Evolutionary conservation across 2,797 vertebrate species (phyloP), one percentile per base, ranked within the genome.

Genomic region (Scleropages formosus): DNA sequence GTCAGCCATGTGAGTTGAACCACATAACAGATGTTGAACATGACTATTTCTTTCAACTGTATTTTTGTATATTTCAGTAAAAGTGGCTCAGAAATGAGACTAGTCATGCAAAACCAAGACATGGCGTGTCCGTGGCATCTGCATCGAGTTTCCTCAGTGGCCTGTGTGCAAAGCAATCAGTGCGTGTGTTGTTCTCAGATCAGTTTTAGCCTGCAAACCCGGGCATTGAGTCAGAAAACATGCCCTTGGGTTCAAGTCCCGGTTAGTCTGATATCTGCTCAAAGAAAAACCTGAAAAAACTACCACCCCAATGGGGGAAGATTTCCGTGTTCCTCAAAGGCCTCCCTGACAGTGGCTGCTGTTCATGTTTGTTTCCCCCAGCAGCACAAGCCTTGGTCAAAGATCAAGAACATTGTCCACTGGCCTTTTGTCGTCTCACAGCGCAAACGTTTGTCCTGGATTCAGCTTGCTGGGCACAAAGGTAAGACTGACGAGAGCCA

Each of bases 391-490:
- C 83, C 96, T 75, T 98, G 96, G 96, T 94, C 95, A 88, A 99
- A 95, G 81, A 88, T 99, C 82, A 96, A 96, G 89, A 96, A 95
- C 1, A 94, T 98, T 80, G 95, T 98, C 84, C 95, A 95, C 20
- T 94, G 96, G 87, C 95, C 96, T 1, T 91, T 98, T 80, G 91
- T 95, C 26, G 94, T 92, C 16, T 91, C 94, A 24, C 96, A 96
- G 83, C 95, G 94, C 89, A 96, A 88, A 80, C 95, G 95, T 73
- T 89, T 98, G 44, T 93, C 91, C 18, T 99, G 98, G 98, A 96
- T 99, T 79, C 98, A 99, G 83, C 89, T 99, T 65, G 97, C 98
- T 0, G 98, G 98, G 8, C 98, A 99, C 84, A 97, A 97, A 91
- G 98, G 98, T 98, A 86, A 88, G 85, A 13, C 24, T 39, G 59